Conservation (phyloP, 2,888 invertebrate genomes). For the Eretmocerus hayati region DNA sequence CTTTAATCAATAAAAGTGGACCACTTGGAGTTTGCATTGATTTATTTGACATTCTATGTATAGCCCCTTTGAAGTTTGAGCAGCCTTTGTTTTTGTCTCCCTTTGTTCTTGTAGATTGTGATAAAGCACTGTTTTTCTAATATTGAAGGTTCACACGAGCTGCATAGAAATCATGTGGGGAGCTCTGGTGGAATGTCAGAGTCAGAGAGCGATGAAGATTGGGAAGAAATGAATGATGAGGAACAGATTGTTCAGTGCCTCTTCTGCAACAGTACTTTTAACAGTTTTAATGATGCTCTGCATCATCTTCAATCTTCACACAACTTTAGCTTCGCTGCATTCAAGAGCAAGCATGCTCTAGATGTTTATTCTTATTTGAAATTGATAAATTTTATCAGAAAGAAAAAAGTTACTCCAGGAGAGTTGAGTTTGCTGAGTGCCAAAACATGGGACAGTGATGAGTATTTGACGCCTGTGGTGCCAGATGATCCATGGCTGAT, state of each 20-base stretch:
- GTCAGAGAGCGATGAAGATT: conserved; percentile 46
- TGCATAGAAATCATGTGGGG: conserved; percentile 8
- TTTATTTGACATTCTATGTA: not conserved
- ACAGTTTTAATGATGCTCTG: conserved; percentile 59
- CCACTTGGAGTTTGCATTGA: not conserved
- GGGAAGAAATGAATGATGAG: conserved; percentile 53
- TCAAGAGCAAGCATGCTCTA: conserved; percentile 66
- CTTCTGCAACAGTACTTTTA: conserved; percentile 61
- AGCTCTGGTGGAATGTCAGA: conserved; percentile 14
- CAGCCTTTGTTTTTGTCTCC: no score
- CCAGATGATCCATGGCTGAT: conserved; percentile 76
- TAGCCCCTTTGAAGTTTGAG: not conserved
- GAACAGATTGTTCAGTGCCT: conserved; percentile 56
- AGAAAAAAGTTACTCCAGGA: conserved; percentile 54
- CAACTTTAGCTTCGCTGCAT: conserved; percentile 56
- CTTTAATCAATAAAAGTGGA: conserved; percentile 14
- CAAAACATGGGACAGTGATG: conserved; percentile 67
- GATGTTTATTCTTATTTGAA: conserved; percentile 78
- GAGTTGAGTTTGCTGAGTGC: conserved; percentile 51
- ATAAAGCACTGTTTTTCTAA: not conserved
- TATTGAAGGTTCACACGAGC: not conserved
- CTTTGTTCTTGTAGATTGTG: not conserved
- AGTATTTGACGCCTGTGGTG: conserved; percentile 66
- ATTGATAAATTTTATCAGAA: conserved; percentile 72
- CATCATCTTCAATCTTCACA: conserved; percentile 62